These are phyloP conservation scores for Gastracanthus pulcherrimus DNA, from an alignment of 2,888 invertebrate species.

Conservation along the genomic window DNA sequence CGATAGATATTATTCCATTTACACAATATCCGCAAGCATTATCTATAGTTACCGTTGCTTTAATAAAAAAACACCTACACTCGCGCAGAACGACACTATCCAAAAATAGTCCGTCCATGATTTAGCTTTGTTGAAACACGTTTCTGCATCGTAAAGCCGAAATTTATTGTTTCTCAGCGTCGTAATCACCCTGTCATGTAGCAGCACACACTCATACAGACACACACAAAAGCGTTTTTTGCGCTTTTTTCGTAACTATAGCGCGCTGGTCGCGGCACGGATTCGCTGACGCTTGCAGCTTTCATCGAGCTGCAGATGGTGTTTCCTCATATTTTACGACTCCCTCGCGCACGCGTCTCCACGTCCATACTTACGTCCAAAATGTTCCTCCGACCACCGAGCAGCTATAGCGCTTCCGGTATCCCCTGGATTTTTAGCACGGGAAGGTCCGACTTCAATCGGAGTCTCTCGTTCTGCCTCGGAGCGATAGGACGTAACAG, in stretches of 20 bases:
- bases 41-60: too few species aligned
- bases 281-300: not conserved
- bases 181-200: not conserved
- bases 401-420: not conserved
- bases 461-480: not conserved
- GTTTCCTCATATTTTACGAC: conserved; percentile 36
- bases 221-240: not conserved
- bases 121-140: not conserved
- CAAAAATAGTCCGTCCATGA: not conserved
- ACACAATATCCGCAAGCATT: too few species aligned
- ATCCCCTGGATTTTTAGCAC: not conserved
- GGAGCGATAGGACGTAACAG: not conserved
- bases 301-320: not conserved
- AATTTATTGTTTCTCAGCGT: not conserved
- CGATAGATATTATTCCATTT: not conserved
- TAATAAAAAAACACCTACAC: too few species aligned
- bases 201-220: not conserved
- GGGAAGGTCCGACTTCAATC: not conserved
- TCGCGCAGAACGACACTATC: not conserved
- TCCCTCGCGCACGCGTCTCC: conserved; percentile 1
- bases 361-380: not conserved
- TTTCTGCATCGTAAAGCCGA: not conserved
- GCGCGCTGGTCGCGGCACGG: not conserved
- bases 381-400: not conserved
- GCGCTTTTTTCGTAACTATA: not conserved